Base-by-base conservation (phyloP, 2,888 invertebrate species). In the Brassicogethes aeneus region DNA sequence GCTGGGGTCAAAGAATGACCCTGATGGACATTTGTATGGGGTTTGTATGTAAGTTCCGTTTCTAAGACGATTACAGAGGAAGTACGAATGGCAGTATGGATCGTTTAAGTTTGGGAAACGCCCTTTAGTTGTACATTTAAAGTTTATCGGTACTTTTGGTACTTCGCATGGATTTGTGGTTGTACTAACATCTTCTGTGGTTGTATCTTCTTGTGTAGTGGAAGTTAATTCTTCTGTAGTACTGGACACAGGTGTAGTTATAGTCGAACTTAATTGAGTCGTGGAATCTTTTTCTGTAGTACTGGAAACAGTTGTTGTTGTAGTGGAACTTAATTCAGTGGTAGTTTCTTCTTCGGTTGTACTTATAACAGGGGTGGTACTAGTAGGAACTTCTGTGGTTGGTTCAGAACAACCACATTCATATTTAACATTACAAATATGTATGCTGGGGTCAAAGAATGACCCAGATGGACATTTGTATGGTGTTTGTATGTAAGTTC, bases 21-120 rank as follows among this genome's bases (percentile, higher is more conserved):
- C 23, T 23, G 10, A 5, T 5, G 23, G 23, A 23, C 23, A 23
- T 7, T 23, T 23, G 10, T 23, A 23, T 23, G 5, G 5, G 10
- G 23, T 23, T 23, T 23, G 5, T 7, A 23, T 23, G 10, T 7
- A 23, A 7, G 23, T 23, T 7, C 7, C 5, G 10, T 23, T 23
- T 17, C 33, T 36, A 29, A 8, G 14, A 16, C 39, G 14, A 33
- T 8, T 32, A 35, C 42, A 16, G 36, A 37, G 10, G 12, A 12
- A 34, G 10, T 14, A 38, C 3, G 33, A 13, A 15, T 30, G 16
- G 32, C 31, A 38, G 31, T n/a, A 15, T 12, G 38, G 16, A 23
- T 23, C 10, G 10, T 23, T 23, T 23, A 10, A 10, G 10, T 23
- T 10, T 23, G 10, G 10, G 10, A 23, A 23, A 7, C 23, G 5